A percentile compares a stretch with the other conserved stretches of the same genome.
phyloP scores from a whole-genome alignment of 2,113 vertebrate species.

The Perognathus longimembris region DNA sequence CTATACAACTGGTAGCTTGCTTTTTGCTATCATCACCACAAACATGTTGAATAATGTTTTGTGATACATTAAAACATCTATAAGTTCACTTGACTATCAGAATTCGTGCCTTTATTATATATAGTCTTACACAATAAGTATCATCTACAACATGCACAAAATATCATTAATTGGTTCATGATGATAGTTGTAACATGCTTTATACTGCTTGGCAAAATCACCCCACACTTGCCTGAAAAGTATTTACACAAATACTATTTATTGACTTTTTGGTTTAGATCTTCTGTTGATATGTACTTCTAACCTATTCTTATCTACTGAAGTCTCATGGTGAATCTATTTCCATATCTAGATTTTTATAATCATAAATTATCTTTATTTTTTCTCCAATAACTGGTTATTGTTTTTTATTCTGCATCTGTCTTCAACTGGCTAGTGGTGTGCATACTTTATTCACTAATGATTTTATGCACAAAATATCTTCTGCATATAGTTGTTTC shows the following conservation, averaged over 20 bases:
- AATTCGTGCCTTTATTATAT: background rate
- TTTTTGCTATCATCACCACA: background rate
- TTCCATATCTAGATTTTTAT: background rate
- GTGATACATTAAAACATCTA: background rate
- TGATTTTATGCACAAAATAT: conserved; percentile 71
- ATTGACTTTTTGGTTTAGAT: background rate
- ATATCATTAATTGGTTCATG: background rate
- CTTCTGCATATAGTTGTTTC: conserved; percentile 43
- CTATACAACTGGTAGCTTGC: background rate
- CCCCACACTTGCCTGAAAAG: background rate
- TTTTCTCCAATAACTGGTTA: background rate
- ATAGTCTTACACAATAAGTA: rapidly evolving
- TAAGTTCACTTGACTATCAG: background rate
- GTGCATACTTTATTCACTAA: conserved; percentile 55
- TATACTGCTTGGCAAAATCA: background rate
- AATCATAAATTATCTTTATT: background rate
- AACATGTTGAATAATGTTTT: background rate
- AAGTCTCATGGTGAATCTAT: background rate
- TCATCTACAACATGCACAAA: too few species aligned
- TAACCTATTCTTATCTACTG: rapidly evolving
- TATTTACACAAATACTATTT: background rate
- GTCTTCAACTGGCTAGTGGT: conserved; percentile 1
- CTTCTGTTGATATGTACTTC: conserved; percentile 7
- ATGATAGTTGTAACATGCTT: background rate
- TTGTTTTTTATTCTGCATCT: conserved; percentile 7